Evolutionary conservation across 2,888 invertebrate genomes (phyloP).

Genomic region (Pollenia angustigena): DNA sequence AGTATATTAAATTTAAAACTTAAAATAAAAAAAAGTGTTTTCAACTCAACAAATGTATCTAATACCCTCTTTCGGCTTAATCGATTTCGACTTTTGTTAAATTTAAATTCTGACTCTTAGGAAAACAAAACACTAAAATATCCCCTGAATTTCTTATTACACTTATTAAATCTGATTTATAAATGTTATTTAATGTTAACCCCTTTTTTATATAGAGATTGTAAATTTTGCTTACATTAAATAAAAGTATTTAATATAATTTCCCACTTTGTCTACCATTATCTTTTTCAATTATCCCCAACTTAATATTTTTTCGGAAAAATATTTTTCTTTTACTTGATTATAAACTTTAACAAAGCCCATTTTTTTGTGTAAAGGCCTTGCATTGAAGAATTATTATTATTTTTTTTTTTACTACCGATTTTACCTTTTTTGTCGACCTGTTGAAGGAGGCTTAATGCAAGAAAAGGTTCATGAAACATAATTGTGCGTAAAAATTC

Average conservation of each 20-base stretch:
- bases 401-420: neutral
- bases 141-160: no score
- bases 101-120: no score
- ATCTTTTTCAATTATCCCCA: neutral
- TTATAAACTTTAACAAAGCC: neutral
- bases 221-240: no score
- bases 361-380: neutral
- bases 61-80: no score
- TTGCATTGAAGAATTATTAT: neutral
- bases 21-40: no score
- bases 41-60: no score
- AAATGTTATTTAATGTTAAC: no score
- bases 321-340: neutral
- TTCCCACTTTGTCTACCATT: neutral
- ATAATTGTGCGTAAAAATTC: constrained; percentile 6
- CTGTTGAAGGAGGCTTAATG: neutral
- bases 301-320: neutral
- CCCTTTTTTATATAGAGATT: no score
- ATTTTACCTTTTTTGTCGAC: neutral
- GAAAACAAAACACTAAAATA: no score
- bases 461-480: neutral
- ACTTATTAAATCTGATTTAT: no score
- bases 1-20: no score
- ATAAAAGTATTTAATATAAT: neutral
- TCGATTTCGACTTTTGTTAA: no score